These are phyloP conservation scores for Hydroisotoma schaefferi DNA, from an alignment of 2,888 invertebrate species.

Conservation along the genomic window DNA sequence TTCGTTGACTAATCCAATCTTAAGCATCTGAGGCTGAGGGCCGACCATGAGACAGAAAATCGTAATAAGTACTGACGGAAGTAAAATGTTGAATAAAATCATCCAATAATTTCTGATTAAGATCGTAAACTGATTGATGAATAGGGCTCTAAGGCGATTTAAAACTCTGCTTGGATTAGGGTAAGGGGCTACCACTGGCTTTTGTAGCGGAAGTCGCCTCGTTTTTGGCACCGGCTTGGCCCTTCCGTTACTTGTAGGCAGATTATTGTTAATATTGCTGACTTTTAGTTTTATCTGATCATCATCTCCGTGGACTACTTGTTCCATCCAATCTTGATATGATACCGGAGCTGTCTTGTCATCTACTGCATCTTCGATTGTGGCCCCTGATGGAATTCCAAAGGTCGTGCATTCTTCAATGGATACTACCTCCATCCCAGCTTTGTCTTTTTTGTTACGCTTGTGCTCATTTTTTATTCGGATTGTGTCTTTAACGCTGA, in stretches of 20 bases:
- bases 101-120: conserved; percentile 16
- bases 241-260: too few relatives aligned
- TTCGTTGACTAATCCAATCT: conserved; percentile 24
- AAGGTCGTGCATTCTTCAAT: conserved; percentile 31
- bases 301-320: conserved; percentile 28
- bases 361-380: conserved; percentile 9
- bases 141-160: conserved; percentile 20
- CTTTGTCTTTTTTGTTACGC: conserved; percentile 18
- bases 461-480: conserved; percentile 16
- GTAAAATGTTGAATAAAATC: conserved; percentile 15
- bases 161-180: conserved; percentile 25
- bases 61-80: conserved; percentile 20
- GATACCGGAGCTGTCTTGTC: conserved; percentile 26
- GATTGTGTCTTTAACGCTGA: conserved; percentile 32
- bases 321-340: conserved; percentile 36
- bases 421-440: conserved; percentile 22
- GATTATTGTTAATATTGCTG: conserved; percentile 24
- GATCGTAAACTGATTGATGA: conserved; percentile 23
- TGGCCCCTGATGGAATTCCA: conserved; percentile 26
- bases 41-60: conserved; percentile 26
- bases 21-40: conserved; percentile 12
- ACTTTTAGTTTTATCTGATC: conserved; percentile 15
- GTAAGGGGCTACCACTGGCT: conserved; percentile 15
- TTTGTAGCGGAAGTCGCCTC: neutral
- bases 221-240: conserved; percentile 4